Percentiles rank a stretch among this genome's conserved stretches.
These are phyloP conservation scores for Catamblyrhynchus diadema DNA, from an alignment of 2,797 vertebrate genomes.

Conservation along the genomic window DNA sequence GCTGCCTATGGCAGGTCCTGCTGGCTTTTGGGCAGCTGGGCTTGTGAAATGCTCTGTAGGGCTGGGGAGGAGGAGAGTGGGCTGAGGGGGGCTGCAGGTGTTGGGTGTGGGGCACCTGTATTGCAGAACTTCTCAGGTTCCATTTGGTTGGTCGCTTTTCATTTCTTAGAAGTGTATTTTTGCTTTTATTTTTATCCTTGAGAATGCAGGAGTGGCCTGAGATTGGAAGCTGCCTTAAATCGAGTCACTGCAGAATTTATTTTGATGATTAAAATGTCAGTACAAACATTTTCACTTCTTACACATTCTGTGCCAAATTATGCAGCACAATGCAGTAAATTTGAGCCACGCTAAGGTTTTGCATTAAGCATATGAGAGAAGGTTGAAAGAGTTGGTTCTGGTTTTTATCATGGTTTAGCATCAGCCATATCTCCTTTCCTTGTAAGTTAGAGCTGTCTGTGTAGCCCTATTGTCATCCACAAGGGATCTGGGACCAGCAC, in stretches of 20 bases:
- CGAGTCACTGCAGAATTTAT: background rate
- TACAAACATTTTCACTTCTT: conserved; percentile 6
- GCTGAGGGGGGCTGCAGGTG: background rate
- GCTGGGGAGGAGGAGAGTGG: background rate
- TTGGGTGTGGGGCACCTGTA: too few relatives aligned
- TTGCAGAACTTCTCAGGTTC: background rate
- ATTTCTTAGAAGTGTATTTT: background rate
- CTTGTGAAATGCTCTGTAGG: background rate
- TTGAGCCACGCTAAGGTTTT: conserved; percentile 21
- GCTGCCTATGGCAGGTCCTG: accelerated
- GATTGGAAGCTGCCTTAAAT: background rate
- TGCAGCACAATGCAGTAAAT: background rate
- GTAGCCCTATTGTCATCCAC: conserved; percentile 80
- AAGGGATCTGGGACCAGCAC: conserved; percentile 73
- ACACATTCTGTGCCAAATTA: background rate
- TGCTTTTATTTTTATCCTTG: background rate
- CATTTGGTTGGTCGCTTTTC: background rate
- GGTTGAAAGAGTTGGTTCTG: conserved; percentile 32
- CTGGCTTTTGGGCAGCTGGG: background rate
- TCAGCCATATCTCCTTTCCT: conserved; percentile 59
- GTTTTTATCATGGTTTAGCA: conserved; percentile 44
- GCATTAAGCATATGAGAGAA: conserved; percentile 36
- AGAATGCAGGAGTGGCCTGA: background rate
- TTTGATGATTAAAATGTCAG: background rate
- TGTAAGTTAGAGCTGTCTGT: conserved; percentile 66